phyloP scores from a whole-genome alignment of 2,888 invertebrate genomes.

The Latrodectus elegans region DNA sequence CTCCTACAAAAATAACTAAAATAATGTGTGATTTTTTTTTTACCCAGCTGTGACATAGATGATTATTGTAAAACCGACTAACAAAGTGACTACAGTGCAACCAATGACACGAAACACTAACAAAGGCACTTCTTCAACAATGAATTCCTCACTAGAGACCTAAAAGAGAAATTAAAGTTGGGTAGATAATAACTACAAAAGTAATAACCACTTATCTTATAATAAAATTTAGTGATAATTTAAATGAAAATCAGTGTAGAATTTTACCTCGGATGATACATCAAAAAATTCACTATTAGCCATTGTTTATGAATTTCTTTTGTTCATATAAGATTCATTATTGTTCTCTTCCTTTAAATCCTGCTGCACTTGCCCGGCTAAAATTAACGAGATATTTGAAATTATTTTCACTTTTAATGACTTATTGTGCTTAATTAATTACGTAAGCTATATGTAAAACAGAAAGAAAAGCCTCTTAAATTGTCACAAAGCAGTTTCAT shows the following conservation, averaged over 20 bases:
- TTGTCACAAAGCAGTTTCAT: too few relatives aligned
- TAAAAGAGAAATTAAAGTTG: conserved; percentile 1
- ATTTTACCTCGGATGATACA: conserved; percentile 11
- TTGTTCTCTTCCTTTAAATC: too few relatives aligned
- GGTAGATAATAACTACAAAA: neutral
- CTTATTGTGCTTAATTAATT: too few relatives aligned
- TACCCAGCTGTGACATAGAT: conserved; percentile 61
- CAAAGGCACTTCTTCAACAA: conserved; percentile 45
- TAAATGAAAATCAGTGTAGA: neutral
- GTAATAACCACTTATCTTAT: neutral
- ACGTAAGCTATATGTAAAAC: too few relatives aligned
- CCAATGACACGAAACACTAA: conserved; percentile 59
- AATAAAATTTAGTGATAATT: too few relatives aligned
- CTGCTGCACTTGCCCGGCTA: too few relatives aligned
- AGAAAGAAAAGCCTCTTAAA: too few relatives aligned
- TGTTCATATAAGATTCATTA: too few relatives aligned
- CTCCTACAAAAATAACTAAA: too few relatives aligned
- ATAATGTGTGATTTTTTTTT: neutral
- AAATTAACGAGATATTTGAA: too few relatives aligned
- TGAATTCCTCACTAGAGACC: conserved; percentile 38
- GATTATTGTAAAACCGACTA: conserved; percentile 61
- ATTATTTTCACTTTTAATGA: too few relatives aligned
- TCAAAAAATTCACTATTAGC: neutral
- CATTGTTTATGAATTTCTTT: neutral
- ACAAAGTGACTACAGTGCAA: conserved; percentile 43